A percentile compares a stretch with the other conserved stretches of the same genome.
These are phyloP conservation scores for Danaus chrysippus DNA, from an alignment of 2,888 invertebrate species.

Conservation along the genomic window DNA sequence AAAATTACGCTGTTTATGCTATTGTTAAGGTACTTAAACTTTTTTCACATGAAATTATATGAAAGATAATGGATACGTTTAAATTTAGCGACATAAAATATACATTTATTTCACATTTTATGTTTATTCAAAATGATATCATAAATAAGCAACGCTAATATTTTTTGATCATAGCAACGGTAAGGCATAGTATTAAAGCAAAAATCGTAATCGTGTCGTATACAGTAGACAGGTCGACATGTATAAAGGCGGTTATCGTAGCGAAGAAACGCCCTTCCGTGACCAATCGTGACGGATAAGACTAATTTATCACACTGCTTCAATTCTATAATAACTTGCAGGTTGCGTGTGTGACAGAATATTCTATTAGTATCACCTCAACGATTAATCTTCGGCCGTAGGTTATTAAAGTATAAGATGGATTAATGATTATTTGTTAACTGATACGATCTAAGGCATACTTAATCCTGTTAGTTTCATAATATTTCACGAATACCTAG, in stretches of 20 bases:
- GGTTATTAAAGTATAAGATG: constrained; percentile 69
- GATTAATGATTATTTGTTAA: constrained; percentile 73
- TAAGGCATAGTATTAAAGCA: neutral
- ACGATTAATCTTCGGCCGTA: constrained; percentile 67
- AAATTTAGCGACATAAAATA: neutral
- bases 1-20: constrained; percentile 41
- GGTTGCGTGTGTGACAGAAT: constrained; percentile 74
- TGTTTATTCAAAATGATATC: too few relatives aligned
- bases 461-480: constrained; percentile 40
- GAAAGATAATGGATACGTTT: neutral
- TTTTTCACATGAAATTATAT: neutral
- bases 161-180: too few relatives aligned
- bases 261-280: constrained; percentile 50
- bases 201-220: neutral
- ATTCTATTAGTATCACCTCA: constrained; percentile 67
- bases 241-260: neutral
- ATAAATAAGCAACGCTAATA: too few relatives aligned
- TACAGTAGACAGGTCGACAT: constrained; percentile 24
- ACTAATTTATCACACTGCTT: constrained; percentile 73
- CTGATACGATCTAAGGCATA: constrained; percentile 48
- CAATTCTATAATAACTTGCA: constrained; percentile 73
- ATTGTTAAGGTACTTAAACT: constrained; percentile 29
- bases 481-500: constrained; percentile 19
- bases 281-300: constrained; percentile 76
- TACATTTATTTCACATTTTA: too few relatives aligned